Percentiles rank a stretch among this genome's conserved stretches.
phyloP scores from a whole-genome alignment of 1,140 invertebrate genomes.

The Aphidius gifuensis region DNA sequence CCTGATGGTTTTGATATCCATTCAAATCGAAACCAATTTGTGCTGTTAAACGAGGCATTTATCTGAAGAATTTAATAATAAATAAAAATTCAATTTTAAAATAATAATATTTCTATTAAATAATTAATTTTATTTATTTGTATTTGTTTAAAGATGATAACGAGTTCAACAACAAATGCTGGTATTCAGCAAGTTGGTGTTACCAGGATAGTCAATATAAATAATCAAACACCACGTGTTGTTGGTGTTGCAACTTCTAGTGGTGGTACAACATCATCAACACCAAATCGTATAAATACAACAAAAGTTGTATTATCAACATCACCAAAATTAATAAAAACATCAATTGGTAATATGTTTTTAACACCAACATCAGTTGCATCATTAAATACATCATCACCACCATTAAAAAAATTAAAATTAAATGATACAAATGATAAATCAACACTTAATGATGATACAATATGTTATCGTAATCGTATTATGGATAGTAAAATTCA shows the following conservation, averaged over 20 bases:
- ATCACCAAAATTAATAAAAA: conserved; percentile 48
- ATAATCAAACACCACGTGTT: conserved; percentile 41
- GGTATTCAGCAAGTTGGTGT: conserved; percentile 49
- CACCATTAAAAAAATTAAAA: conserved; percentile 47
- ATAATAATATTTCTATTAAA: background rate
- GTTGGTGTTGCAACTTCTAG: conserved; percentile 42
- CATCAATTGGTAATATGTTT: conserved; percentile 46
- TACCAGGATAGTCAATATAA: conserved; percentile 51
- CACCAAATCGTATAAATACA: conserved; percentile 41
- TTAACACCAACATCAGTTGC: conserved; percentile 38
- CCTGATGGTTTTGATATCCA: conserved; percentile 38
- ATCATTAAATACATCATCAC: conserved; percentile 30
- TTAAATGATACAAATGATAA: conserved; percentile 44
- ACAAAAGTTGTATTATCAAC: conserved; percentile 50
- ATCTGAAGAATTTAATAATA: conserved; percentile 19
- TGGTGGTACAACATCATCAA: conserved; percentile 40
- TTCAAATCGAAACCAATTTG: conserved; percentile 27
- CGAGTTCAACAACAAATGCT: conserved; percentile 41
- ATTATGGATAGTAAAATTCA: conserved; percentile 55
- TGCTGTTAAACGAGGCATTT: conserved; percentile 42
- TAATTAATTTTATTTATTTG: background rate
- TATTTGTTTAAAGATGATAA: conserved; percentile 41
- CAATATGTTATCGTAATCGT: conserved; percentile 40
- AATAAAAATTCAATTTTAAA: background rate
- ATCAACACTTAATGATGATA: conserved; percentile 36